Evolutionary conservation across 2,797 vertebrate species (phyloP).

Genomic region (Clarias laeviceps): DNA sequence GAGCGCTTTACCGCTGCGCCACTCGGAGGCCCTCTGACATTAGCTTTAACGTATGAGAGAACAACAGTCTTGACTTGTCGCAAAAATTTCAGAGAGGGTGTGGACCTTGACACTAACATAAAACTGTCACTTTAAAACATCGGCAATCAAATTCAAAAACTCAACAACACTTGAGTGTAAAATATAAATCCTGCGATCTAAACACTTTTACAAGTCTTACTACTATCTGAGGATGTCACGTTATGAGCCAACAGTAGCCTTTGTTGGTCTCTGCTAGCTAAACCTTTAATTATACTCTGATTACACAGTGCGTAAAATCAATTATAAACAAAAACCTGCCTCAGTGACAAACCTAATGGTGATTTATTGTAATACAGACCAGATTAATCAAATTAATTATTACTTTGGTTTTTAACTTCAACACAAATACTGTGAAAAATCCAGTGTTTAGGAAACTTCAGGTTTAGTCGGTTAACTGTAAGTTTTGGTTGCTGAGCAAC

Average conservation of each 20-base stretch:
- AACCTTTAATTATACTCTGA: background rate
- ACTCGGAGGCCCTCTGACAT: too few relatives aligned
- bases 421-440: background rate
- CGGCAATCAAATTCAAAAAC: background rate
- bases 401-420: background rate
- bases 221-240: too few relatives aligned
- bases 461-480: background rate
- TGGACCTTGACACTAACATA: background rate
- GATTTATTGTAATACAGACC: background rate
- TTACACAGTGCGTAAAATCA: background rate
- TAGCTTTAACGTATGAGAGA: too few relatives aligned
- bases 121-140: background rate
- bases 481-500: background rate
- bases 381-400: background rate
- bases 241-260: background rate
- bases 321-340: background rate
- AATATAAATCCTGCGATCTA: background rate
- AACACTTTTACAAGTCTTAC: background rate
- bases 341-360: background rate
- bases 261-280: background rate
- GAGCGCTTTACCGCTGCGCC: too few relatives aligned
- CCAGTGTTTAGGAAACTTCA: background rate
- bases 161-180: background rate
- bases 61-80: too few relatives aligned
- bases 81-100: too few relatives aligned